Conservation (phyloP, 2,888 invertebrate species). For the Ophioninae sp. region DNA sequence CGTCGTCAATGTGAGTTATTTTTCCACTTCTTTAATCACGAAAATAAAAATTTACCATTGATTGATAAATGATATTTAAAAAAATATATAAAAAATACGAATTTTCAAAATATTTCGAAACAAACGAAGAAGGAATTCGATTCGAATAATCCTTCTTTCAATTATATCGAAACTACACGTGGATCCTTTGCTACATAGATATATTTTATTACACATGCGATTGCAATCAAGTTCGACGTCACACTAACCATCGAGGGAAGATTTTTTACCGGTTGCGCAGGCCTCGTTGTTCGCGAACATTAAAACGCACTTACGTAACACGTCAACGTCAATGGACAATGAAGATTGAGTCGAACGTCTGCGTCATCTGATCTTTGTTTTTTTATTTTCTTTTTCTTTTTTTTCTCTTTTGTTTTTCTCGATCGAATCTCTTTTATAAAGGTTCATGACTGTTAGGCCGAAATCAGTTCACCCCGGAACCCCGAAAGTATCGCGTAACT, state of each 20-base stretch:
- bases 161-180: slow-evolving; percentile 26
- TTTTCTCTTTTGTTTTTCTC: slow-evolving; percentile 8
- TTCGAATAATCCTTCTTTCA: slow-evolving; percentile 1
- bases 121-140: not conserved
- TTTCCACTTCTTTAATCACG: slow-evolving; percentile 9
- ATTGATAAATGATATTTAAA: not conserved
- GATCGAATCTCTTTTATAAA: slow-evolving; percentile 58
- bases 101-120: not conserved
- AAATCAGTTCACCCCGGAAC: slow-evolving; percentile 54
- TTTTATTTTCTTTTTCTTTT: slow-evolving; percentile 13
- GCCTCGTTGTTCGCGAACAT: slow-evolving; percentile 37
- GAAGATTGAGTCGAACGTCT: slow-evolving; percentile 20
- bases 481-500: slow-evolving; percentile 9
- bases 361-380: slow-evolving; percentile 30
- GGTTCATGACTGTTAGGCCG: slow-evolving; percentile 20
- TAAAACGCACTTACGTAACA: slow-evolving; percentile 37
- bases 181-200: not conserved
- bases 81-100: not conserved
- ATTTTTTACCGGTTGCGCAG: slow-evolving; percentile 43
- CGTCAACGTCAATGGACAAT: slow-evolving; percentile 42
- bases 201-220: not conserved
- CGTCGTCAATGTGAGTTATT: slow-evolving; percentile 75
- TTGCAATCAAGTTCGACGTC: slow-evolving; percentile 36
- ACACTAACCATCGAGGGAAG: slow-evolving; percentile 38
- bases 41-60: not conserved